Percentiles rank a stretch among this genome's conserved stretches.
These are phyloP conservation scores for Monodelphis domestica DNA, from an alignment of 2,797 vertebrate species.

Conservation along the genomic window DNA sequence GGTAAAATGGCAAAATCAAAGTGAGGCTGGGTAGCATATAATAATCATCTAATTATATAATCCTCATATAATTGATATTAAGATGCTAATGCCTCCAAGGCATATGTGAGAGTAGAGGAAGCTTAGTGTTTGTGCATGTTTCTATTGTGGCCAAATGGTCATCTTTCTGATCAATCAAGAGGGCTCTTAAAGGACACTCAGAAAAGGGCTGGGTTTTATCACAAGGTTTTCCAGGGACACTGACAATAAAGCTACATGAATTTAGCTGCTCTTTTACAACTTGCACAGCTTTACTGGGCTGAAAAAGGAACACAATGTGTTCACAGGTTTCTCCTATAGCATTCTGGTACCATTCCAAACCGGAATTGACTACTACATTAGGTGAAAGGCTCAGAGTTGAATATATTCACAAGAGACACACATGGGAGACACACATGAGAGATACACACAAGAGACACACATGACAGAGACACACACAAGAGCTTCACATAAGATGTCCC, in stretches of 20 bases:
- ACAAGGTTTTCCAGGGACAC: not conserved
- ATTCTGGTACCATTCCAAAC: not conserved
- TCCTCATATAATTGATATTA: not conserved
- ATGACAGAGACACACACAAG: not conserved
- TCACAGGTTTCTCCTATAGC: not conserved
- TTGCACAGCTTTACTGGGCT: not conserved
- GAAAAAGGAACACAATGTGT: not conserved
- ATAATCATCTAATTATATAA: not conserved
- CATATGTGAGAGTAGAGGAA: not conserved
- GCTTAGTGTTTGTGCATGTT: not conserved
- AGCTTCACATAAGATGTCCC: conserved; percentile 34
- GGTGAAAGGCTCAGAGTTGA: not conserved
- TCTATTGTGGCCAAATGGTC: not conserved
- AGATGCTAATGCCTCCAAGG: not conserved
- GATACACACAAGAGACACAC: too few relatives aligned
- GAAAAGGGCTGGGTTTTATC: not conserved
- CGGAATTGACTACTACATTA: not conserved
- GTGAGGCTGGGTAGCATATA: not conserved
- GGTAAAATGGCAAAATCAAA: not conserved
- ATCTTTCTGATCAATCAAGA: not conserved
- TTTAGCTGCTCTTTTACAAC: not conserved
- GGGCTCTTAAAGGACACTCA: not conserved
- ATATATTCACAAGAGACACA: not conserved
- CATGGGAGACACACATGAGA: too few relatives aligned
- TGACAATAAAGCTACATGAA: not conserved